Percentiles rank a stretch among this genome's conserved stretches.
These are phyloP conservation scores for Limenitis camilla DNA, from an alignment of 2,888 invertebrate species.

Conservation along the genomic window DNA sequence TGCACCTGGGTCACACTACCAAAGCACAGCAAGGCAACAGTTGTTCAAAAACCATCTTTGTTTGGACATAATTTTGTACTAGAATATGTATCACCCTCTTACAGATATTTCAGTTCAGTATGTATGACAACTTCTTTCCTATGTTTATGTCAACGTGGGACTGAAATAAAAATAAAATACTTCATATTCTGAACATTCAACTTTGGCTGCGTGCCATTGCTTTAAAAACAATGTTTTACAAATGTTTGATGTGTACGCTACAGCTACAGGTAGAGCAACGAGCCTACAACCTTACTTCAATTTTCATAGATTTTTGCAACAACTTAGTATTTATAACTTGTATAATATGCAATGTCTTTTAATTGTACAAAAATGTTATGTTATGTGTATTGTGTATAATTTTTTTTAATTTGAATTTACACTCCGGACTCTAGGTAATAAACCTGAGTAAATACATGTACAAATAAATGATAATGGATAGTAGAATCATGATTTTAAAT, in stretches of 20 bases:
- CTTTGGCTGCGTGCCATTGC: slow-evolving; percentile 28
- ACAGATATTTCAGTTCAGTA: not conserved
- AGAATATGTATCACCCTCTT: too few species aligned
- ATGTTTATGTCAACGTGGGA: slow-evolving; percentile 18
- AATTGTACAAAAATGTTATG: not conserved
- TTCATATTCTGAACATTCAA: slow-evolving; percentile 21
- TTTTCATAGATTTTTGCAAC: slow-evolving; percentile 1
- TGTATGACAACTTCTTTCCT: slow-evolving; percentile 6
- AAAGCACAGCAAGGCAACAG: too few species aligned
- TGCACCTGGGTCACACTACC: too few species aligned
- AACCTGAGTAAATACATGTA: too few species aligned
- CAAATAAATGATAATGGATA: too few species aligned
- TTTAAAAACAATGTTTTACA: slow-evolving; percentile 25
- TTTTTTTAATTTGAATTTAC: too few species aligned
- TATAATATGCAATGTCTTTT: not conserved
- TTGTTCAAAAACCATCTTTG: too few species aligned
- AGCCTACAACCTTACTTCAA: slow-evolving; percentile 5
- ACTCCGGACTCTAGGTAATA: too few species aligned
- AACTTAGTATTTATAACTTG: not conserved
- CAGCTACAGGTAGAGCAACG: slow-evolving; percentile 10
- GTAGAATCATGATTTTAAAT: too few species aligned
- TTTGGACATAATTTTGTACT: too few species aligned
- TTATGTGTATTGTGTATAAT: too few species aligned
- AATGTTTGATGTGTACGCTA: slow-evolving; percentile 21
- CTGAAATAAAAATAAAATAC: slow-evolving; percentile 27